Conservation (phyloP, 2,797 vertebrate species). For the Parauchenoglanis ngamensis region DNA sequence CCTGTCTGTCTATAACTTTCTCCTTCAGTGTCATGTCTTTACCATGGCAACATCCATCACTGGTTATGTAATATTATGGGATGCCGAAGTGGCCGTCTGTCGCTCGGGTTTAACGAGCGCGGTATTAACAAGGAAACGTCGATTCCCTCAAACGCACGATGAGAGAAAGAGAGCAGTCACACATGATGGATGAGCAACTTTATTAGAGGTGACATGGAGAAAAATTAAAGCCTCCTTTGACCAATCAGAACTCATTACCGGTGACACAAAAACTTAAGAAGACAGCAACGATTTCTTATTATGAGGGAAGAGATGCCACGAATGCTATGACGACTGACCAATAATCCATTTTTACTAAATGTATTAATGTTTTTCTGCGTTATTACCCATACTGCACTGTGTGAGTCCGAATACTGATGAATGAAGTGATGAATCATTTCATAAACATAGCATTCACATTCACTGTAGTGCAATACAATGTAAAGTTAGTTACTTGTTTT, state of each 20-base stretch:
- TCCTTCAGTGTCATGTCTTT: not conserved
- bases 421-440: not conserved
- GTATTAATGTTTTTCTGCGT: not conserved
- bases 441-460: not conserved
- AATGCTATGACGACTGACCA: not conserved
- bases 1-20: not conserved
- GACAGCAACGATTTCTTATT: not conserved
- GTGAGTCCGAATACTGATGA: not conserved
- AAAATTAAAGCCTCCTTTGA: conserved; percentile 25
- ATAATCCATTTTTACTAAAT: not conserved
- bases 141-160: conserved; percentile 9
- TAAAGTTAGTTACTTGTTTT: too few relatives aligned
- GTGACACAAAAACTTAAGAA: not conserved
- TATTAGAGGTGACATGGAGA: conserved; percentile 38
- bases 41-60: conserved; percentile 18
- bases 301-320: not conserved
- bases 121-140: not conserved
- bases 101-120: conserved; percentile 31
- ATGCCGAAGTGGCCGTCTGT: conserved; percentile 43
- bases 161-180: conserved; percentile 31
- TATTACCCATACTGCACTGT: not conserved
- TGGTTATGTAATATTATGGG: conserved; percentile 42
- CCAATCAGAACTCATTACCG: conserved; percentile 46
- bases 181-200: conserved; percentile 41
- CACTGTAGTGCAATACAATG: not conserved